These are phyloP conservation scores for Cyaniris semiargus DNA, from an alignment of 2,888 invertebrate species.

Conservation along the genomic window DNA sequence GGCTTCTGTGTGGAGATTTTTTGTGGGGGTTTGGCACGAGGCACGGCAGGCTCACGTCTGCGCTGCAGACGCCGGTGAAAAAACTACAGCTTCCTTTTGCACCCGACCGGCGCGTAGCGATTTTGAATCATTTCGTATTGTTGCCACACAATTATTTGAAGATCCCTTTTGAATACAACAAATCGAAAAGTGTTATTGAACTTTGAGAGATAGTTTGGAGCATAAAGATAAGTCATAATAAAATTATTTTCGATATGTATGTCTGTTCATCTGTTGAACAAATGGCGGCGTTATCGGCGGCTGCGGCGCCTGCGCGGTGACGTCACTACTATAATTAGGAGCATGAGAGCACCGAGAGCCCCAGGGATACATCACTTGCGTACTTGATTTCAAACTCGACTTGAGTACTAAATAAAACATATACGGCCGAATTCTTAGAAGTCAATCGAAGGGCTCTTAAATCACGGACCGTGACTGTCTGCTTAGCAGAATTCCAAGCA, in stretches of 20 bases:
- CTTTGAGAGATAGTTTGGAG: not conserved
- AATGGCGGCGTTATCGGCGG: constrained; percentile 62
- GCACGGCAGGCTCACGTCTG: constrained; percentile 34
- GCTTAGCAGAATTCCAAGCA: constrained; percentile 2
- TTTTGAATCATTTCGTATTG: not conserved
- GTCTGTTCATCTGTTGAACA: constrained; percentile 67
- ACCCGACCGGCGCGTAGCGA: constrained; percentile 6
- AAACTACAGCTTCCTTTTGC: constrained; percentile 28
- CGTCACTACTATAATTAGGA: constrained; percentile 56
- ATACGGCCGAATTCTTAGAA: not conserved
- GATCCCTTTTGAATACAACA: not conserved
- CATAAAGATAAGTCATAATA: constrained; percentile 25
- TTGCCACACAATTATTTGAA: not conserved
- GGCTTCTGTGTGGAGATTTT: constrained; percentile 40
- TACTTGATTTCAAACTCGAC: constrained; percentile 14
- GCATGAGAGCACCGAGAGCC: constrained; percentile 41
- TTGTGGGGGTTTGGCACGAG: constrained; percentile 40
- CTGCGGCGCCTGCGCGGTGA: constrained; percentile 63
- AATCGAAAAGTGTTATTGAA: constrained; percentile 16
- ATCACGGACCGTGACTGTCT: not conserved
- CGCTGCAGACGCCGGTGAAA: constrained; percentile 30
- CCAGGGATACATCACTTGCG: constrained; percentile 26
- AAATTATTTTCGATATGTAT: constrained; percentile 37
- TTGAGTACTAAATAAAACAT: not conserved
- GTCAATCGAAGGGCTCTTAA: not conserved